These are phyloP conservation scores for Sibirionetta formosa DNA, from an alignment of 2,797 vertebrate species.

Conservation along the genomic window DNA sequence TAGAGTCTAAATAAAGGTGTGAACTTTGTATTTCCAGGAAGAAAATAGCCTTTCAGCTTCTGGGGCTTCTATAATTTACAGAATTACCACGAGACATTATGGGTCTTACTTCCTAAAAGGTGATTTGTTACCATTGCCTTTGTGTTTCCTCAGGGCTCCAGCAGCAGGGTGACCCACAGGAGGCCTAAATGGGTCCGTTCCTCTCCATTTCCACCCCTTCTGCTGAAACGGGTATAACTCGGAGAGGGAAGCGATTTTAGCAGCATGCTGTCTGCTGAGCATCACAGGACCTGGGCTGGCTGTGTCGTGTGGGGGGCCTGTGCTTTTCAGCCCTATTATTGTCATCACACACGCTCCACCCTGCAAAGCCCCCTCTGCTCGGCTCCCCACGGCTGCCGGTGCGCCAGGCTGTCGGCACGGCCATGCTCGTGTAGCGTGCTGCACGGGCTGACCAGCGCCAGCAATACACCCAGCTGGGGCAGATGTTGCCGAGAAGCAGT, in stretches of 20 bases:
- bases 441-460: not conserved
- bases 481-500: not conserved
- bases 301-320: not conserved
- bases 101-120: not conserved
- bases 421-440: not conserved
- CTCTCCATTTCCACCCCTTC: not conserved
- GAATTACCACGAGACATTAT: not conserved
- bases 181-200: not conserved
- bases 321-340: not conserved
- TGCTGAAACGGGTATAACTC: accelerated
- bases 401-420: not conserved
- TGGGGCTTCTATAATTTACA: not conserved
- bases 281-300: accelerated
- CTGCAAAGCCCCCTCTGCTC: not conserved
- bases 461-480: not conserved
- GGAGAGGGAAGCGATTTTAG: accelerated
- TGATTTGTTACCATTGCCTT: not conserved
- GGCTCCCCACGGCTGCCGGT: not conserved
- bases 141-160: not conserved
- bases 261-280: not conserved
- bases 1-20: not conserved
- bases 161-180: not conserved
- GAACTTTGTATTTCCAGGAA: not conserved
- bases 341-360: not conserved
- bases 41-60: not conserved